phyloP scores from a whole-genome alignment of 1,140 invertebrate genomes.

The Ladona fulva region DNA sequence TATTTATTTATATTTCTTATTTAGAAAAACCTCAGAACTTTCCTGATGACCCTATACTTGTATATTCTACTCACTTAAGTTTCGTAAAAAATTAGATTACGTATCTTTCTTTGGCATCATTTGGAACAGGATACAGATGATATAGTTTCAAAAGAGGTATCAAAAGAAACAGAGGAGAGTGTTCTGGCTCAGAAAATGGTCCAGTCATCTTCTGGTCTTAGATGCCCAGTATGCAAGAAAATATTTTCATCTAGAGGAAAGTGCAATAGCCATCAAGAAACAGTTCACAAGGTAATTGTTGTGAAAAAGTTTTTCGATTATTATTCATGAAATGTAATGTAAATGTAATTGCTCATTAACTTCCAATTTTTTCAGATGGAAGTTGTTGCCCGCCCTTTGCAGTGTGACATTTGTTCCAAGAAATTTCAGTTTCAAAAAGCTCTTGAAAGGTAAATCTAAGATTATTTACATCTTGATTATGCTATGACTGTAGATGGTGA shows the following conservation, averaged over 20 bases:
- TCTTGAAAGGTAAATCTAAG: not conserved
- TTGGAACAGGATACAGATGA: too few relatives aligned
- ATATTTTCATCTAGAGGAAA: not conserved
- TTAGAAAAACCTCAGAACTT: too few relatives aligned
- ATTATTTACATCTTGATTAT: not conserved
- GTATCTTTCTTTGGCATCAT: too few relatives aligned
- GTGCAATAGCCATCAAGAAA: slow-evolving; percentile 6
- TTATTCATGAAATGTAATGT: not conserved
- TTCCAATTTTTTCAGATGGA: not conserved
- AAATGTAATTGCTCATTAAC: not conserved
- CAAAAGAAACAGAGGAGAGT: too few relatives aligned
- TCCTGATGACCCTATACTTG: too few relatives aligned
- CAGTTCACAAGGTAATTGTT: not conserved
- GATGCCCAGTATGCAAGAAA: not conserved
- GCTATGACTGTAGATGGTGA: not conserved
- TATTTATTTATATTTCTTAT: too few relatives aligned
- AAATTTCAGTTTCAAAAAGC: not conserved
- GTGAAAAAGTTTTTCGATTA: too few relatives aligned
- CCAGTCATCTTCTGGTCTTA: not conserved
- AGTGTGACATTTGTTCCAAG: not conserved
- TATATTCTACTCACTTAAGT: too few relatives aligned
- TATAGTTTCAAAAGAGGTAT: too few relatives aligned
- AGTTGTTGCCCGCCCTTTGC: not conserved
- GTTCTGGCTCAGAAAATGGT: not conserved
- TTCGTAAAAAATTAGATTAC: too few relatives aligned